phyloP scores from a whole-genome alignment of 2,113 vertebrate species.

The Montifringilla adamsi region DNA sequence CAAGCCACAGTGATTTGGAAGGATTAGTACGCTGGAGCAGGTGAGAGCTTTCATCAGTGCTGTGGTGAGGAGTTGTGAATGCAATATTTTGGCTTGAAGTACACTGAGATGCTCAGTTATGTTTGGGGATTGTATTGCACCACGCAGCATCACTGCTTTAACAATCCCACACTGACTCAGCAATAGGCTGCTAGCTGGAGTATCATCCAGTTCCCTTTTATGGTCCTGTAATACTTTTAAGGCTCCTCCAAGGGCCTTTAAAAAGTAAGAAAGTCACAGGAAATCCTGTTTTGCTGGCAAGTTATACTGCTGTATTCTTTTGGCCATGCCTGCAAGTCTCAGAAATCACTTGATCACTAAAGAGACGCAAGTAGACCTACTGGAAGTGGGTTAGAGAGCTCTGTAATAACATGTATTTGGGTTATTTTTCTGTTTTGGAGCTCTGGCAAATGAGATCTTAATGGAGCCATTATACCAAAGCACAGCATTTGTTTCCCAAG shows the following conservation, averaged over 20 bases:
- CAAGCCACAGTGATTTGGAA: background rate
- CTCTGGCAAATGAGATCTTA: background rate
- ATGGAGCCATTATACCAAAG: background rate
- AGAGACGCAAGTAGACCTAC: background rate
- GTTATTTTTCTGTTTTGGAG: background rate
- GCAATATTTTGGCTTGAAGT: background rate
- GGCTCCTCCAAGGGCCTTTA: background rate
- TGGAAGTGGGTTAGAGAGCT: background rate
- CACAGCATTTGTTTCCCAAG: background rate
- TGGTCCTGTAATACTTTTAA: background rate
- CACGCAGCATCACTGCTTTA: background rate
- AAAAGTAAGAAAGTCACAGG: background rate
- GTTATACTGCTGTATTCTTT: background rate
- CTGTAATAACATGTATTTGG: background rate
- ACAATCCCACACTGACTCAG: background rate
- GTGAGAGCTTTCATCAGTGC: background rate
- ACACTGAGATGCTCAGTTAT: background rate
- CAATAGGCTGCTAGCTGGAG: background rate
- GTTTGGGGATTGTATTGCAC: background rate
- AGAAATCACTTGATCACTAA: background rate
- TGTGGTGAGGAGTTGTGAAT: background rate
- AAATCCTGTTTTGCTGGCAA: background rate
- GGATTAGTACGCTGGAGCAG: background rate
- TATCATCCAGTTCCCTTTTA: background rate
- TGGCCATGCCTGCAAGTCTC: background rate